phyloP scores from a whole-genome alignment of 2,888 invertebrate species.

The Mamestra brassicae region DNA sequence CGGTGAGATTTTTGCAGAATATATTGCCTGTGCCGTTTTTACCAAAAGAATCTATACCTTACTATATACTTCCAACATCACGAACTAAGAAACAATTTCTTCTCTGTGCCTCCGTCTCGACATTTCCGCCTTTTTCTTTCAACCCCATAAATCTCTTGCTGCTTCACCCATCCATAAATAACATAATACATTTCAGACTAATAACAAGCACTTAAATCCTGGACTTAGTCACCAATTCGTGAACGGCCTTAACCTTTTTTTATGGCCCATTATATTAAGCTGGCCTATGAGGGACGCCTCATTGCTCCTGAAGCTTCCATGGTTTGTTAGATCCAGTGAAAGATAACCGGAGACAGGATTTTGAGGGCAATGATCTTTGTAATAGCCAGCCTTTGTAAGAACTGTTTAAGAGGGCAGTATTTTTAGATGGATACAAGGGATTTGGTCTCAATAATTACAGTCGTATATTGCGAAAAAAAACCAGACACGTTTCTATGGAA shows the following conservation, averaged over 20 bases:
- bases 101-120: background rate
- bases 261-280: conserved; percentile 67
- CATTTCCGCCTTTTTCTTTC: background rate
- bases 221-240: conserved; percentile 62
- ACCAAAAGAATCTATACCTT: too few relatives aligned
- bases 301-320: conserved; percentile 57
- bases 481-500: background rate
- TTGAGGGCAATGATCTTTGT: conserved; percentile 44
- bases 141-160: conserved; percentile 11
- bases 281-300: conserved; percentile 58
- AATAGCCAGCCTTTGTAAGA: conserved; percentile 32
- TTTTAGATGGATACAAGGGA: conserved; percentile 24
- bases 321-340: conserved; percentile 58
- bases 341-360: conserved; percentile 50
- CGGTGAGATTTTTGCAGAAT: too few relatives aligned
- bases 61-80: background rate
- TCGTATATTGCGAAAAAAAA: conserved; percentile 31
- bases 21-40: too few relatives aligned
- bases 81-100: background rate
- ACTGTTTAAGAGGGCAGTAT: conserved; percentile 39
- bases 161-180: conserved; percentile 30
- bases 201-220: conserved; percentile 52
- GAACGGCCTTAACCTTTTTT: conserved; percentile 62
- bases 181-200: conserved; percentile 37
- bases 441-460: conserved; percentile 31